Conservation (phyloP, 2,888 invertebrate genomes). For the Lymantria dispar region DNA sequence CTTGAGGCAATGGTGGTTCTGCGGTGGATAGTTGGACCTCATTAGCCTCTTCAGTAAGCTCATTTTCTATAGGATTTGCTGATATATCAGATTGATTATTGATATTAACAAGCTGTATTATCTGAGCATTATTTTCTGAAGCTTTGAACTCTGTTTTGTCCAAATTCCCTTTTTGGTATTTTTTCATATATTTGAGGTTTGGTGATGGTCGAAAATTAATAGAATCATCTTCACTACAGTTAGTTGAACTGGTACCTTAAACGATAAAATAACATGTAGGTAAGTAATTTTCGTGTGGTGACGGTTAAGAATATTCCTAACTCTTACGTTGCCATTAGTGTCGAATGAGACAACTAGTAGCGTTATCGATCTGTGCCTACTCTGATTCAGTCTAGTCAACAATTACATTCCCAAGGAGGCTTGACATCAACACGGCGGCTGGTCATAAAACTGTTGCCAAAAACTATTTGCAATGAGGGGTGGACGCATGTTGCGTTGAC, state of each 20-base stretch:
- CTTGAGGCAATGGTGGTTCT: slow-evolving; percentile 51
- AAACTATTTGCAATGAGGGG: too few relatives aligned
- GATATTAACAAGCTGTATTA: not conserved
- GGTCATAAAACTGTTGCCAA: too few relatives aligned
- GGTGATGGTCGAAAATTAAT: slow-evolving; percentile 56
- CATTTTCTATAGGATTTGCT: not conserved
- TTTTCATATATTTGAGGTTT: slow-evolving; percentile 65
- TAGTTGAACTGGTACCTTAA: not conserved
- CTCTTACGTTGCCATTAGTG: too few relatives aligned
- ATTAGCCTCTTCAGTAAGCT: not conserved
- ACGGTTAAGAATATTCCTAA: too few relatives aligned
- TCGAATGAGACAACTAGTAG: too few relatives aligned
- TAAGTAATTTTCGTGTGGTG: not conserved
- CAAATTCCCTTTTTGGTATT: slow-evolving; percentile 53
- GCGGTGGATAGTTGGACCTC: not conserved
- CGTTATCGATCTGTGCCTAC: too few relatives aligned
- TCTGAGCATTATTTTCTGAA: not conserved
- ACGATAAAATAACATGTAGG: not conserved
- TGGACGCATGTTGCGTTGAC: too few relatives aligned
- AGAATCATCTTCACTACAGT: slow-evolving; percentile 41
- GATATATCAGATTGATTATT: not conserved
- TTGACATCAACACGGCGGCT: too few relatives aligned
- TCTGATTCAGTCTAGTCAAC: too few relatives aligned
- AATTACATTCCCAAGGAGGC: too few relatives aligned
- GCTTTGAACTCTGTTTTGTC: slow-evolving; percentile 15